Evolutionary conservation across 1,140 invertebrate species (phyloP).

Genomic region (Venturia canescens): DNA sequence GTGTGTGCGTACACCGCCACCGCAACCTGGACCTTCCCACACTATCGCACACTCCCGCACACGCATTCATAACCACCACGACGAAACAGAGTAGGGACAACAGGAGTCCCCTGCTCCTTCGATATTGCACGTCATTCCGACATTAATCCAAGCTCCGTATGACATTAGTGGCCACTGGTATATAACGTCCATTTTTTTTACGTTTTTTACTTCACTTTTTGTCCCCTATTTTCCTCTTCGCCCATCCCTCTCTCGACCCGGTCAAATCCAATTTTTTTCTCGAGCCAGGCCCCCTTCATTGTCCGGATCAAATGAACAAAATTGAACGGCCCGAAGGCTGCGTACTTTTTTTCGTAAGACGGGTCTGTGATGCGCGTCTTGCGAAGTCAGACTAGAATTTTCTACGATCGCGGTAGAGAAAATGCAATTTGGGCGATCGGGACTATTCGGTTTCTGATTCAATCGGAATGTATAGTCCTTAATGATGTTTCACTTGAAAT

Average conservation of each 20-base stretch:
- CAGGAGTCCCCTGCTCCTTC: slow-evolving; percentile 8
- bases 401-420: too few relatives aligned
- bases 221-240: neutral
- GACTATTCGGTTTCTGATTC: too few relatives aligned
- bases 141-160: slow-evolving; percentile 50
- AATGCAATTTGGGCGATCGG: too few relatives aligned
- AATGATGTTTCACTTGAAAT: too few relatives aligned
- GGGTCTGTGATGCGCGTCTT: too few relatives aligned
- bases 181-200: slow-evolving; percentile 45
- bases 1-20: slow-evolving; percentile 36
- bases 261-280: slow-evolving; percentile 3
- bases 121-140: slow-evolving; percentile 49
- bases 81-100: too few relatives aligned
- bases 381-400: too few relatives aligned
- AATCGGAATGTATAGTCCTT: too few relatives aligned
- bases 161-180: slow-evolving; percentile 42
- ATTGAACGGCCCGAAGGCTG: too few relatives aligned
- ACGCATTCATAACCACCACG: neutral
- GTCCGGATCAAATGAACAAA: too few relatives aligned
- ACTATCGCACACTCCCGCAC: neutral
- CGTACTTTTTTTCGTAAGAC: too few relatives aligned
- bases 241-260: neutral
- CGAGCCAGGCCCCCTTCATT: too few relatives aligned
- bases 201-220: slow-evolving; percentile 28
- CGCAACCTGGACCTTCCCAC: neutral